phyloP scores from a whole-genome alignment of 2,797 vertebrate species.

The Sebastes minor region DNA sequence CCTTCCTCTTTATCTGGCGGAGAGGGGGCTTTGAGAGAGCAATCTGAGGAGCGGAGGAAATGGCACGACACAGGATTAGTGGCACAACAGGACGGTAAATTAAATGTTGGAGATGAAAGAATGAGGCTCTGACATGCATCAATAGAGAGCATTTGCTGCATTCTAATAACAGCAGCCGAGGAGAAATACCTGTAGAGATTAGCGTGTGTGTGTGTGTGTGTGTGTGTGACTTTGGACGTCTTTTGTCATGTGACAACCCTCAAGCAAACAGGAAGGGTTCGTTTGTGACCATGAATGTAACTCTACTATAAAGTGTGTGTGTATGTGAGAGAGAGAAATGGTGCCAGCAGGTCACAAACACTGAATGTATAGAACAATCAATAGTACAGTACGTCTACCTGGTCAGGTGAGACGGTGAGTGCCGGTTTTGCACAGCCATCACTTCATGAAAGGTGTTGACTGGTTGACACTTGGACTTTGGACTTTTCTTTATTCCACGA shows the following conservation, averaged over 20 bases:
- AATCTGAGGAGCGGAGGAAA: constrained; percentile 98
- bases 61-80: constrained; percentile 99
- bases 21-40: constrained; percentile 95
- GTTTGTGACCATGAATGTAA: constrained; percentile 52
- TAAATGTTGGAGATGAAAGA: constrained; percentile 98
- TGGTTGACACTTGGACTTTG: not conserved
- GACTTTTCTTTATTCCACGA: not conserved
- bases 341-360: constrained; percentile 30
- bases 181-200: constrained; percentile 92
- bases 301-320: constrained; percentile 26
- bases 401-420: constrained; percentile 6
- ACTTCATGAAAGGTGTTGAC: not conserved
- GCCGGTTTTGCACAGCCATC: not conserved
- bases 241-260: constrained; percentile 69
- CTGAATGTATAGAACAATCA: not conserved
- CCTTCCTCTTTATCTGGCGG: constrained; percentile 97
- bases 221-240: constrained; percentile 66
- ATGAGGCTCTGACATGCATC: constrained; percentile 91
- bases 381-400: not conserved
- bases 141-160: constrained; percentile 87
- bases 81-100: constrained; percentile 95
- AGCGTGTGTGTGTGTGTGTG: constrained; percentile 58
- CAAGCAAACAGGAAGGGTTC: constrained; percentile 50
- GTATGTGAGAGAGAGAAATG: not conserved
- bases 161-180: constrained; percentile 86